phyloP scores from a whole-genome alignment of 2,113 vertebrate genomes.

The Pycnonotus jocosus region DNA sequence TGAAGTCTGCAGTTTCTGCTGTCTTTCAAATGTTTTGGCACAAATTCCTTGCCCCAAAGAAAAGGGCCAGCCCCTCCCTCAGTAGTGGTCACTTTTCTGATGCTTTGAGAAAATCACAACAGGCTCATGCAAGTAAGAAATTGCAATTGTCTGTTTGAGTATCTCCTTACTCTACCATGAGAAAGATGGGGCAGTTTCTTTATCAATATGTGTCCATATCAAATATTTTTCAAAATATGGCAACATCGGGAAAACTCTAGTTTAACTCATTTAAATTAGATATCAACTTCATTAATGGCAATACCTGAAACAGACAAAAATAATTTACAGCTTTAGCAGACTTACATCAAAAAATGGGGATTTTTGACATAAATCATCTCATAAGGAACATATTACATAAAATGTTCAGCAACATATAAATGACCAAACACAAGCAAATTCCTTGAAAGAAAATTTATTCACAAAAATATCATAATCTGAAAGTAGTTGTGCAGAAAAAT shows the following conservation, averaged over 20 bases:
- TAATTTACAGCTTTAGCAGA: background rate
- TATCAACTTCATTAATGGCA: background rate
- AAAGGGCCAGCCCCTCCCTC: background rate
- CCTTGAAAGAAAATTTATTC: background rate
- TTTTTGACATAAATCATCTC: background rate
- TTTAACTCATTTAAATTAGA: background rate
- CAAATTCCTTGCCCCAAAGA: background rate
- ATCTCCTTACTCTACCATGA: background rate
- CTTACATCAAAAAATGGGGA: background rate
- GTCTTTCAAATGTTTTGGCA: background rate
- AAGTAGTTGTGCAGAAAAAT: background rate
- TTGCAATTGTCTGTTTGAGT: accelerated
- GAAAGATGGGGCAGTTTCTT: background rate
- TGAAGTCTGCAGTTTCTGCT: background rate
- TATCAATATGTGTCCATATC: background rate
- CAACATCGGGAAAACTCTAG: background rate
- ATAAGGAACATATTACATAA: background rate
- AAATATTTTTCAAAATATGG: background rate
- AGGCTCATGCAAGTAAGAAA: background rate
- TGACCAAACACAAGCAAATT: background rate
- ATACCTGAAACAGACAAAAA: background rate
- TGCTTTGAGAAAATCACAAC: background rate
- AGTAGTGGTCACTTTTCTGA: background rate
- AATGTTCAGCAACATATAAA: background rate
- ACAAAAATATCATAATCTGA: background rate